Percentiles rank a stretch among this genome's conserved stretches.
Evolutionary conservation across 1,140 invertebrate genomes (phyloP).

Genomic region (Aphidius ervi): DNA sequence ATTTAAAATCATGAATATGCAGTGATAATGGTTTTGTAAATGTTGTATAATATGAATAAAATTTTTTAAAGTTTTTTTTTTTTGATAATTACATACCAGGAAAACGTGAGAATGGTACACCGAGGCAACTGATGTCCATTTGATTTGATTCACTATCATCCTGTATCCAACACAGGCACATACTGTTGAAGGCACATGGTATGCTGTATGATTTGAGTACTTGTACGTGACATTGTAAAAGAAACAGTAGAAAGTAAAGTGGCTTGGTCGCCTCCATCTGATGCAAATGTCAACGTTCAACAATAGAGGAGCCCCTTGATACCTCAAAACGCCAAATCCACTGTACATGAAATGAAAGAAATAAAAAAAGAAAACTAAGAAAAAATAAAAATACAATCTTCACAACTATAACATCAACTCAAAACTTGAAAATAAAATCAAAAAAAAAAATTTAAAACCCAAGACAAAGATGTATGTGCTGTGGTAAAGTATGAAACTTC

Average conservation of each 20-base stretch:
- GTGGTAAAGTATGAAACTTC: too few relatives aligned
- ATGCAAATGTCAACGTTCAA: conserved; percentile 18
- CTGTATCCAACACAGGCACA: conserved; percentile 60
- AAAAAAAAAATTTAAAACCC: too few relatives aligned
- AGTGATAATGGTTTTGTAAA: too few relatives aligned
- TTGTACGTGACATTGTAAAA: conserved; percentile 31
- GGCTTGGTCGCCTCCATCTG: conserved; percentile 31
- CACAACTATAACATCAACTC: not conserved
- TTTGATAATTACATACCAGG: conserved; percentile 49
- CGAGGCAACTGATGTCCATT: conserved; percentile 62
- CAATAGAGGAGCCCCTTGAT: conserved; percentile 5
- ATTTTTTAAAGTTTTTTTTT: too few relatives aligned
- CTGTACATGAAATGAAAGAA: conserved; percentile 6
- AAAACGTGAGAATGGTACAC: conserved; percentile 60
- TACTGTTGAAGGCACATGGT: conserved; percentile 59
- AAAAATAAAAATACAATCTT: not conserved
- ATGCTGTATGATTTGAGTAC: conserved; percentile 36
- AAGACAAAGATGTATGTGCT: too few relatives aligned
- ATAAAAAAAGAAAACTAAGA: not conserved
- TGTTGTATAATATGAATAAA: too few relatives aligned
- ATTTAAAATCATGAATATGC: too few relatives aligned
- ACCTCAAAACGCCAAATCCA: not conserved
- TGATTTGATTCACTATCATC: conserved; percentile 55
- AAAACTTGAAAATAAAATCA: not conserved
- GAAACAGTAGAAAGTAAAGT: conserved; percentile 25